phyloP scores from a whole-genome alignment of 2,797 vertebrate genomes.

The Helicolenus hilgendorfi region DNA sequence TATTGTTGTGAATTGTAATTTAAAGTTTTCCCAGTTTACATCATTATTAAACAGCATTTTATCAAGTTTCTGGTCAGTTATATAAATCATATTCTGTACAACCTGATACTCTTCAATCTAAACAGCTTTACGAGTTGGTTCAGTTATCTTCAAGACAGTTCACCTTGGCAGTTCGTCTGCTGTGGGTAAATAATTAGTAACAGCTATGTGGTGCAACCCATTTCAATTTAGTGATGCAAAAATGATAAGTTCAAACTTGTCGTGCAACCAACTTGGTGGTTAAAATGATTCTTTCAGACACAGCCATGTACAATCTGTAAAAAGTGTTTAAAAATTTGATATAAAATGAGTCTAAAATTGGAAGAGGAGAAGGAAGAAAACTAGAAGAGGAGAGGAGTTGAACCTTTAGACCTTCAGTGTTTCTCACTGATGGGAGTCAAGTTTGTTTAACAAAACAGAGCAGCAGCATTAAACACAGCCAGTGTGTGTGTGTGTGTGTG shows the following conservation, averaged over 20 bases:
- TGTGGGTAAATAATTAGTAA: background rate
- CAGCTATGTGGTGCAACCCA: background rate
- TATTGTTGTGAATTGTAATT: no score
- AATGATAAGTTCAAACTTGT: no score
- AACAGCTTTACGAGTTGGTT: no score
- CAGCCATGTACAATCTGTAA: no score
- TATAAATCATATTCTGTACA: no score
- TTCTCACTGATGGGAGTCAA: constrained; percentile 31
- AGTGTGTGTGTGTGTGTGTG: constrained; percentile 6
- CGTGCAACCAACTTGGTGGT: background rate
- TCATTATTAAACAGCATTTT: no score
- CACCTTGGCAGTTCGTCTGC: no score
- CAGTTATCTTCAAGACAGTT: no score
- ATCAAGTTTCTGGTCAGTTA: no score
- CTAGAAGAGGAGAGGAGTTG: background rate
- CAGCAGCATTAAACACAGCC: constrained; percentile 40
- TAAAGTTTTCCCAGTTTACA: no score
- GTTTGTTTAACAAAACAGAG: constrained; percentile 58
- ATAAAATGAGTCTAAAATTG: background rate
- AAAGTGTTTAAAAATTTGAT: background rate
- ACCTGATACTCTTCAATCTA: no score
- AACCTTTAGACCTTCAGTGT: constrained; percentile 23
- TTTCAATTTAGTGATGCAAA: no score
- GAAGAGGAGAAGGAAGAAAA: background rate
- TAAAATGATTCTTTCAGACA: background rate